Conservation (phyloP, 2,888 invertebrate species). For the Tachina fera region DNA sequence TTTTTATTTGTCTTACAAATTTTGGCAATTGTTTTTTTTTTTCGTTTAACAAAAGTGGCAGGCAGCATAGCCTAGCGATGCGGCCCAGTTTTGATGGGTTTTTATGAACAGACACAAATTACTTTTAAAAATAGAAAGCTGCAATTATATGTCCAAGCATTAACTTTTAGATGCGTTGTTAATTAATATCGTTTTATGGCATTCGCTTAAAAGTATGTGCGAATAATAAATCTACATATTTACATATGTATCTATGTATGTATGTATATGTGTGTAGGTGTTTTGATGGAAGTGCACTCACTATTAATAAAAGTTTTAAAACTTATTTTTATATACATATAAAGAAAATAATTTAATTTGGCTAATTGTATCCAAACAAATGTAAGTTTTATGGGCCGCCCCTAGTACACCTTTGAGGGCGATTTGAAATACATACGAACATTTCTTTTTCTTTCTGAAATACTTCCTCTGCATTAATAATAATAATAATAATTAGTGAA, state of each 20-base stretch:
- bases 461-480: too few species aligned
- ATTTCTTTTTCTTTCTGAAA: too few species aligned
- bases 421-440: too few species aligned
- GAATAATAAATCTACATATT: background rate
- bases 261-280: background rate
- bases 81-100: slow-evolving; percentile 10
- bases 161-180: background rate
- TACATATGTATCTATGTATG: too few species aligned
- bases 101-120: slow-evolving; percentile 38
- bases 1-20: slow-evolving; percentile 48
- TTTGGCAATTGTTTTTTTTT: slow-evolving; percentile 53
- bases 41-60: slow-evolving; percentile 9
- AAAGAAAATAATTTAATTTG: too few species aligned
- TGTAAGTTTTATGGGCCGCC: too few species aligned
- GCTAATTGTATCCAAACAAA: too few species aligned
- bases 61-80: background rate
- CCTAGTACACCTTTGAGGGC: too few species aligned
- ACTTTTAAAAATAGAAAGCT: slow-evolving; percentile 52
- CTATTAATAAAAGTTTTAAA: too few species aligned
- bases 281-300: background rate
- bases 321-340: too few species aligned
- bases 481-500: too few species aligned
- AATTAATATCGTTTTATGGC: slow-evolving; percentile 1
- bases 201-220: background rate
- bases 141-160: slow-evolving; percentile 7